A percentile compares a stretch with the other conserved stretches of the same genome.
Evolutionary conservation across 2,888 invertebrate species (phyloP).

Genomic region (Ornithoptera priamus): DNA sequence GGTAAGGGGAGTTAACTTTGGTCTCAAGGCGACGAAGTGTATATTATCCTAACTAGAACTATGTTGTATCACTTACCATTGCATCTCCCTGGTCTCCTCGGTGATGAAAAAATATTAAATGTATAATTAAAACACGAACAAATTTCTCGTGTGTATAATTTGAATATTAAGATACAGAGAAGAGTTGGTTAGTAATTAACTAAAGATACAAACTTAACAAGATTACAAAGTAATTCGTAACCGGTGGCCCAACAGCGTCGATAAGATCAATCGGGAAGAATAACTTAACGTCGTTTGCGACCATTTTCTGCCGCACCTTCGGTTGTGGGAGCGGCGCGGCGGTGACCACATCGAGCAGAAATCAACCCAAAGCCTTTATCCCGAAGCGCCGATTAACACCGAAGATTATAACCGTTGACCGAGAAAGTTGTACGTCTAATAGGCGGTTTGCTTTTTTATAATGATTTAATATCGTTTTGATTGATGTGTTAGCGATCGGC

Average conservation of each 20-base stretch:
- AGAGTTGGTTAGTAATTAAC: slow-evolving; percentile 1
- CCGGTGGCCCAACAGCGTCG: slow-evolving; percentile 1
- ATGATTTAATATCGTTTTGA: slow-evolving; percentile 47
- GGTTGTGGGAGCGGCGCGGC: slow-evolving; percentile 34
- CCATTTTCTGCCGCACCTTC: slow-evolving; percentile 25
- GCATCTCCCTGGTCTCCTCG: too few species aligned
- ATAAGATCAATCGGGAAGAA: slow-evolving; percentile 19
- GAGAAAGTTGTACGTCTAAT: slow-evolving; percentile 63
- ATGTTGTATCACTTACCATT: too few species aligned
- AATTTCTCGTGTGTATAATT: too few species aligned
- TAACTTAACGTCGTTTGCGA: slow-evolving; percentile 18
- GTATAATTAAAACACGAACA: too few species aligned
- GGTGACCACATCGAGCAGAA: slow-evolving; percentile 29
- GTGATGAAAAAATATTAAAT: too few species aligned
- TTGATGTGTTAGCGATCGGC: slow-evolving; percentile 50
- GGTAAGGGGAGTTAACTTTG: too few species aligned
- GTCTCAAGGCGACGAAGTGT: too few species aligned
- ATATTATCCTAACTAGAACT: too few species aligned
- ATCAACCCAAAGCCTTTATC: slow-evolving; percentile 33
- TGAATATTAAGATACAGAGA: background rate
- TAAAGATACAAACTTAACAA: background rate
- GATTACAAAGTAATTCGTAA: background rate
- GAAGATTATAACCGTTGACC: slow-evolving; percentile 51
- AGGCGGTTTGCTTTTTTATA: slow-evolving; percentile 56
- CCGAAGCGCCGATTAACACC: slow-evolving; percentile 39